These are phyloP conservation scores for Megalops cyprinoides DNA, from an alignment of 2,797 vertebrate species.

Conservation along the genomic window DNA sequence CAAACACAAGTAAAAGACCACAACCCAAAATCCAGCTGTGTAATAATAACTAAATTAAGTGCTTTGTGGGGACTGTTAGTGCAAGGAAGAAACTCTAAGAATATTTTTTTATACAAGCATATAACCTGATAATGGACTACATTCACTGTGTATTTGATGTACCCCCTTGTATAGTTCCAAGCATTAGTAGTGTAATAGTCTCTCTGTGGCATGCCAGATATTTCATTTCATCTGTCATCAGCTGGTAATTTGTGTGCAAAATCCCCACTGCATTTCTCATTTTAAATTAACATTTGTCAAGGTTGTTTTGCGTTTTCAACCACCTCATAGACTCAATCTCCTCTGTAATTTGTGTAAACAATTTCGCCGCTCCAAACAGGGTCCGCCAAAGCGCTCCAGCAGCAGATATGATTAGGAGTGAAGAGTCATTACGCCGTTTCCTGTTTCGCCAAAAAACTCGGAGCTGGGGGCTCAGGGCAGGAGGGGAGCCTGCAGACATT, in stretches of 20 bases:
- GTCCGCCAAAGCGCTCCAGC: background rate
- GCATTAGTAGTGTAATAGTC: constrained; percentile 3
- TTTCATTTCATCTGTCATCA: constrained; percentile 5
- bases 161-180: background rate
- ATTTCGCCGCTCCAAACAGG: background rate
- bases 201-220: background rate
- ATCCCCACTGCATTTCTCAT: background rate
- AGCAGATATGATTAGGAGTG: background rate
- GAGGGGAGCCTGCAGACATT: background rate
- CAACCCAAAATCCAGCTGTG: no score
- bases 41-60: background rate
- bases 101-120: background rate
- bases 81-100: background rate
- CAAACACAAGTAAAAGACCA: no score
- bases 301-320: background rate
- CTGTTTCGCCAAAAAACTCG: background rate
- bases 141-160: background rate
- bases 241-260: background rate
- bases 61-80: background rate
- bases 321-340: background rate
- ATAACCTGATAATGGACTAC: background rate
- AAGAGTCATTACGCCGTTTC: background rate
- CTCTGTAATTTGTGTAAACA: background rate
- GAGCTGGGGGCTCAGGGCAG: background rate
- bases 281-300: background rate